Base-by-base conservation (phyloP, 2,113 vertebrate species). In the Polyodon spathula region DNA sequence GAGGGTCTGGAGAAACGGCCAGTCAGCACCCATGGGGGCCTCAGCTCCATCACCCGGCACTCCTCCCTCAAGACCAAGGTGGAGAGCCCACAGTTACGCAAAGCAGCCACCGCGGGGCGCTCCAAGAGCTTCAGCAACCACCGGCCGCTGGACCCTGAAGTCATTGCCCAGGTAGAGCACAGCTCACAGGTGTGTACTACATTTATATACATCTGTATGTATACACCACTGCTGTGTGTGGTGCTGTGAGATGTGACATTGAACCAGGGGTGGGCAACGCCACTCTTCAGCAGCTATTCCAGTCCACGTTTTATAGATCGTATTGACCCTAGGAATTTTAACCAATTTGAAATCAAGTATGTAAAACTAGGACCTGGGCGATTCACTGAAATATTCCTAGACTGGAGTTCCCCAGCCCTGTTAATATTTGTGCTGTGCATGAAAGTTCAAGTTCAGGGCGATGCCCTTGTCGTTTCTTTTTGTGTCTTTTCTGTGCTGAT, bases 111-210 rank as follows among this genome's bases (percentile, higher is more conserved):
- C 0, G 92, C 96, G 0, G 93, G 94, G 14, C 87, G 96, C 66
- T 98, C 96, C 64, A 97, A 96, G 83, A 98, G 96, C 85, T 98
- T 98, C 88, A 98, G 97, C 84, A 97, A 97, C 85, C 96, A 98
- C 66, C 84, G 93, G 64, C 93, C 95, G 8, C 73, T 97, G 77
- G 94, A 97, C 69, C 91, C 93, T 0, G 96, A 98, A 76, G 88
- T 93, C 56, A 91, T 97, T 12, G 84, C 89, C 1, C 96, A 96
- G 84, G 92, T 96, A 78, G 84, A 88, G 68, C 76, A 73, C 66
- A 76, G 77, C 78, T 83, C 85, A 52, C 85, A 86, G 84, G 85
- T 73, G 50, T 52, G 48, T 6, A 54, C 11, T 16, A 7, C 53
- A 12, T 8, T 1, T 50, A 5, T 50, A 8, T 14, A 5, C 7